Percentiles rank a stretch among this genome's conserved stretches.
Conservation (phyloP, 2,797 vertebrate species). For the Alectoris magna region DNA sequence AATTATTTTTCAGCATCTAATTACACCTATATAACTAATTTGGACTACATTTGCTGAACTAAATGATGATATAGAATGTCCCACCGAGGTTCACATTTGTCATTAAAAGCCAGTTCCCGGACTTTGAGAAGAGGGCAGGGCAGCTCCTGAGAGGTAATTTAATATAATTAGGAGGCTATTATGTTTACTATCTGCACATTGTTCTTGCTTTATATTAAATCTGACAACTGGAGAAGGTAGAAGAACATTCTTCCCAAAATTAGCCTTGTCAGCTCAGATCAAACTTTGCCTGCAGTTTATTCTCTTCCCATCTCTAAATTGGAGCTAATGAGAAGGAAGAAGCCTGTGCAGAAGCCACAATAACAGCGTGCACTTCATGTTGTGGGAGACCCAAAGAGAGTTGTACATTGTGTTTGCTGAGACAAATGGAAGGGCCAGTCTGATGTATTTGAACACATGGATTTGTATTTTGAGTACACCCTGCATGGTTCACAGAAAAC, state of each 20-base stretch:
- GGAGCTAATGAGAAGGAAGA: conserved; percentile 44
- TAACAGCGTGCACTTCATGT: background rate
- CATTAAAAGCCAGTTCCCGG: conserved; percentile 55
- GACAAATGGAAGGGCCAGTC: accelerated
- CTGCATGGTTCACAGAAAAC: background rate
- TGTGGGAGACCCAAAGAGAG: background rate
- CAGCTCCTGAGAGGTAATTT: conserved; percentile 65
- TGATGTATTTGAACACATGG: background rate
- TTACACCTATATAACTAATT: conserved; percentile 76
- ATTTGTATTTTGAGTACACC: background rate
- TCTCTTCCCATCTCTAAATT: conserved; percentile 15
- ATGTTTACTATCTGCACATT: conserved; percentile 62
- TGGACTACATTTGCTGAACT: conserved; percentile 47
- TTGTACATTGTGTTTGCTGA: background rate
- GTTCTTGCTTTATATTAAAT: conserved; percentile 55
- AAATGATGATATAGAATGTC: conserved; percentile 62
- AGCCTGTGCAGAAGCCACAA: background rate
- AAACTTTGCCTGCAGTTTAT: conserved; percentile 32
- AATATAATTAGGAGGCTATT: conserved; percentile 68
- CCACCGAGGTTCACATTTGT: conserved; percentile 55
- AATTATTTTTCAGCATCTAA: conserved; percentile 82
- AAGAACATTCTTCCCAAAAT: conserved; percentile 41
- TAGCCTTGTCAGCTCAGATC: conserved; percentile 47
- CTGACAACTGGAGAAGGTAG: conserved; percentile 16
- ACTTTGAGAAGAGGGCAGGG: conserved; percentile 70